Percentiles rank a stretch among this genome's conserved stretches.
Evolutionary conservation across 2,888 invertebrate genomes (phyloP).

Genomic region (Myathropa florea): DNA sequence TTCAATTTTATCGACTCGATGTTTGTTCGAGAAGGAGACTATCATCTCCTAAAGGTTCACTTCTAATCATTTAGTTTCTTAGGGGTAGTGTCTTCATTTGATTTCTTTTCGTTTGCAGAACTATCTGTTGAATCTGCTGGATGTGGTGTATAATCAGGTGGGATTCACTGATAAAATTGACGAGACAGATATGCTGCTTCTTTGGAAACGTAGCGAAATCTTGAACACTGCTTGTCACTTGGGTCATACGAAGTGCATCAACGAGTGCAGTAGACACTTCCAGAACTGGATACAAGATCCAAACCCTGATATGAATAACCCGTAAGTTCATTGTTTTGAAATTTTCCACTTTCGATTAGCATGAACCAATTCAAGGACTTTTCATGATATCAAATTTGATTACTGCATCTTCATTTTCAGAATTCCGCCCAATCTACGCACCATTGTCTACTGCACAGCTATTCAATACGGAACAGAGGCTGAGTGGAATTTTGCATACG

Average conservation of each 20-base stretch:
- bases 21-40: conserved; percentile 87
- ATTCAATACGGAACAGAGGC: conserved; percentile 90
- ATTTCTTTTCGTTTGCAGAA: conserved; percentile 82
- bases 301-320: conserved; percentile 87
- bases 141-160: conserved; percentile 85
- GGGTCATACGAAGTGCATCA: conserved; percentile 87
- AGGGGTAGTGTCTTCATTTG: neutral
- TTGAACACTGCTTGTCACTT: conserved; percentile 89
- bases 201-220: conserved; percentile 87
- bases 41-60: conserved; percentile 85
- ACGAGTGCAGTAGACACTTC: conserved; percentile 87
- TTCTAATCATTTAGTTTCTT: neutral
- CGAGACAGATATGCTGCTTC: conserved; percentile 83
- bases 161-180: conserved; percentile 86
- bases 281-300: conserved; percentile 88
- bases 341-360: neutral
- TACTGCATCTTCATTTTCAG: conserved; percentile 80
- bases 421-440: conserved; percentile 91
- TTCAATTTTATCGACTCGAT: conserved; percentile 90
- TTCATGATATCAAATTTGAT: too few relatives aligned
- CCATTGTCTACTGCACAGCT: conserved; percentile 93
- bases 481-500: conserved; percentile 95
- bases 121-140: conserved; percentile 85
- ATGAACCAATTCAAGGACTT: too few relatives aligned
- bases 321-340: conserved; percentile 82